Percentiles rank a stretch among this genome's conserved stretches.
Evolutionary conservation across 2,797 vertebrate genomes (phyloP).

Genomic region (Amniataba percoides): DNA sequence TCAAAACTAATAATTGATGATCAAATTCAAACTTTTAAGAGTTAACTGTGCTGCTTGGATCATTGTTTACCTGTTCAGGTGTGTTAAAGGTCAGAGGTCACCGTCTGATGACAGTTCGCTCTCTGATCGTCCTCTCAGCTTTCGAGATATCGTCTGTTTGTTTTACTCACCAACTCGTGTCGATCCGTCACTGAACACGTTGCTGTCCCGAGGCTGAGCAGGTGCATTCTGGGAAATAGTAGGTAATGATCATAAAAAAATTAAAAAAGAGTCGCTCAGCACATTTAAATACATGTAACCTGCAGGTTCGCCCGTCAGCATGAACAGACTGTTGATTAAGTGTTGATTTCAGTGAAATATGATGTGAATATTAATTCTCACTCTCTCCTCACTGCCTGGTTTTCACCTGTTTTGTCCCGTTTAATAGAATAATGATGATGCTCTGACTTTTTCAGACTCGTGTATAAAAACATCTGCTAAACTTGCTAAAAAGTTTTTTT

Average conservation of each 20-base stretch:
- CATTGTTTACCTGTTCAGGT: not conserved
- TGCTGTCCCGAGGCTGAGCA: slow-evolving; percentile 47
- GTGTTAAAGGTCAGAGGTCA: not conserved
- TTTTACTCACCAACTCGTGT: slow-evolving; percentile 80
- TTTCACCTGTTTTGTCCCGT: no score
- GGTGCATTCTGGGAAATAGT: slow-evolving; percentile 65
- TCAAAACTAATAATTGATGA: no score
- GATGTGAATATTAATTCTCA: not conserved
- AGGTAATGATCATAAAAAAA: not conserved
- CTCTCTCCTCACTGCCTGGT: not conserved
- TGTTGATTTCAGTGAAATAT: not conserved
- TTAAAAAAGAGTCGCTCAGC: not conserved
- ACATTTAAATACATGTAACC: not conserved
- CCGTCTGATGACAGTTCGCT: not conserved
- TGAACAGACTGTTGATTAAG: no score
- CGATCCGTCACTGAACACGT: slow-evolving; percentile 77
- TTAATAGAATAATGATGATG: not conserved
- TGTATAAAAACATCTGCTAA: no score
- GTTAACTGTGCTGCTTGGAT: not conserved
- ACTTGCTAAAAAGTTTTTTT: no score
- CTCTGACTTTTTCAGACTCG: no score
- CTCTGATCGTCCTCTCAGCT: not conserved
- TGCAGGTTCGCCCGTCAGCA: not conserved
- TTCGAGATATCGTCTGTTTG: slow-evolving; percentile 32
- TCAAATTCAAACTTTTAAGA: no score